These are phyloP conservation scores for Tupiocoris notatus DNA, from an alignment of 2,888 invertebrate species.

Conservation along the genomic window DNA sequence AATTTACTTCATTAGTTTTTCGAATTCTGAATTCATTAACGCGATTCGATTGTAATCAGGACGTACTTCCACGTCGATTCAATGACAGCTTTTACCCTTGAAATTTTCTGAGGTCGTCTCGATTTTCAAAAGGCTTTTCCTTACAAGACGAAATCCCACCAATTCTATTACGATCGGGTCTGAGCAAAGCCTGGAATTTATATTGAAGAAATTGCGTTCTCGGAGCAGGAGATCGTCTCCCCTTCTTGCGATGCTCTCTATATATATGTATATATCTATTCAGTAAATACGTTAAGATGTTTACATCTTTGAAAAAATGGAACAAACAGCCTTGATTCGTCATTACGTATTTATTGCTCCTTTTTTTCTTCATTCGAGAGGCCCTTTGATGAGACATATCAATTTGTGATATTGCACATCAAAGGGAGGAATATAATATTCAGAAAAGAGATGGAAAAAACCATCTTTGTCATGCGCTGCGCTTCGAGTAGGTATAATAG, in stretches of 20 bases:
- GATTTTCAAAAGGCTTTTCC: too few species aligned
- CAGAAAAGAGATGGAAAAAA: conserved; percentile 40
- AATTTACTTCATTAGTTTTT: too few species aligned
- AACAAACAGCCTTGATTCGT: conserved; percentile 39
- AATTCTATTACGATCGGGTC: too few species aligned
- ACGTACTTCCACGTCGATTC: too few species aligned
- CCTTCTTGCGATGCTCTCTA: background rate
- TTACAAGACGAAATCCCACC: too few species aligned
- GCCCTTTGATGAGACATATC: conserved; percentile 41
- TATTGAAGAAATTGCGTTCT: too few species aligned
- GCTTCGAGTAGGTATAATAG: conserved; percentile 22
- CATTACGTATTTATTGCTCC: conserved; percentile 42
- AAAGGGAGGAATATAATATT: conserved; percentile 43
- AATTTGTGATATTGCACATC: conserved; percentile 44
- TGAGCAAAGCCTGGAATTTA: too few species aligned
- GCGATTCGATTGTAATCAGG: too few species aligned
- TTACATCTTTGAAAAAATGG: conserved; percentile 27
- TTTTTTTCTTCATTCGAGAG: conserved; percentile 39
- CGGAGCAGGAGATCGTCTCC: background rate
- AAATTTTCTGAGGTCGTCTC: too few species aligned
- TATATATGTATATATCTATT: background rate
- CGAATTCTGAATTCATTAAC: too few species aligned
- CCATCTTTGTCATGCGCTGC: conserved; percentile 28
- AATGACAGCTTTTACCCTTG: too few species aligned
- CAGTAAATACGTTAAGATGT: conserved; percentile 3